Evolutionary conservation across 1,140 invertebrate species (phyloP), one percentile per base, ranked within the genome.

Genomic region (Pseudobourletiella spinata): DNA sequence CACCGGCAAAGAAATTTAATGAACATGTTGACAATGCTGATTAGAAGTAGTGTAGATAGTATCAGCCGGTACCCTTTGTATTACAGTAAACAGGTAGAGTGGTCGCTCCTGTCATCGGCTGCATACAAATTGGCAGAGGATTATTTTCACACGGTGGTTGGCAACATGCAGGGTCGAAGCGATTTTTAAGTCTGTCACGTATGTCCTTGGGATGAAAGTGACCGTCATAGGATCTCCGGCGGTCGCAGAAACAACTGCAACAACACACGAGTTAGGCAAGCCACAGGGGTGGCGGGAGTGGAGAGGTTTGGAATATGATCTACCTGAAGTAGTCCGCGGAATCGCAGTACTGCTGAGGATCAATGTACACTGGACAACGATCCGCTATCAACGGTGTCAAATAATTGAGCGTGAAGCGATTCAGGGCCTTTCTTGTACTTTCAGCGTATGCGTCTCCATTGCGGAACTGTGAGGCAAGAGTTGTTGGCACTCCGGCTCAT

Each of bases 181-280:
- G 42, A 26, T 59, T 52, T 42, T 62, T 65, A 15, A 65, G 57
- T 30, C 63, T 43, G 35, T 62, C 60, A 22, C 66, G 63, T 57
- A 68, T 65, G 20, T 46, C 51, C 44, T 63, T 61, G 18, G 65
- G 63, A 15, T 65, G 54, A 30, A 69, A 65, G 28, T 65, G 64
- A 1, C 67, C 67, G 39, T 69, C 67, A 52, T 69, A 69, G 2
- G 63, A 51, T 57, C 63, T 69, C 18, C 64, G 48, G 2, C 58
- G 57, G 18, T 66, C 57, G 22, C 67, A 69, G 35, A 50, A 51
- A 15, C 32, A 24, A 20, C 57, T 66, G 29, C 11, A 26, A 61
- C n/a, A 18, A 55, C 52, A 25, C 32, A 26, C 24, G 18, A 3
- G 20, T 29, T 35, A 60, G 14, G 32, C 18, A 42, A 42, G 35